Evolutionary conservation across 2,797 vertebrate genomes (phyloP), one percentile per base, ranked within the genome.

Genomic region (Martes flavigula): DNA sequence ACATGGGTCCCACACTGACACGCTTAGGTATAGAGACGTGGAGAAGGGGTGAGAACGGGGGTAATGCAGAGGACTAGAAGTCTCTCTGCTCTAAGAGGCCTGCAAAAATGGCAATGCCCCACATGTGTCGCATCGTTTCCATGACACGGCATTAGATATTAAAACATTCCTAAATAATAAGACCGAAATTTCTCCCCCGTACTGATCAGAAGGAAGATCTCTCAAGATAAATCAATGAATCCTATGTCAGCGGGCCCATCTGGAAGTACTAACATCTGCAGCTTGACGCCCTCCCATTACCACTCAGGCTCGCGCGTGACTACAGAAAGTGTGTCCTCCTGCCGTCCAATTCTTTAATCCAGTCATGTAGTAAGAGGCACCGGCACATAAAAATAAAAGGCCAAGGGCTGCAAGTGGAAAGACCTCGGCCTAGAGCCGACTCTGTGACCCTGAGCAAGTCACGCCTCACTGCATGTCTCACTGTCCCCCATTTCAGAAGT

Each of bases 221-320:
- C 46, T 43, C 54, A n/a, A 88, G n/a, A 94, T 30, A 86, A 92
- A 93, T 17, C 75, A 60, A 78, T 70, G 35, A 27, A 56, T 68
- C 86, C 85, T 62, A 84, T 77, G n/a, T 27, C 62, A 96, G 35
- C 86, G 25, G n/a, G 68, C 51, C 97, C 68, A 87, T 94, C 38
- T 79, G 48, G 23, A 94, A 86, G 20, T 46, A 64, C 46, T 92
- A 87, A 96, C 46, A 66, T 43, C 51, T 62, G 14, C 23, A 90
- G 35, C 17, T 75, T 73, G 51, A 66, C 82, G 77, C 70, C 18
- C 95, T 43, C 56, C 30, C 25, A 35, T 68, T 68, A 78, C 30
- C 25, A 40, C 92, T 93, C 18, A 77, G 84, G 84, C 18, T 77
- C 32, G 64, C 32, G 2, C 27, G n/a, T 15, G 94, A 64, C 23